Base-by-base conservation (phyloP, 2,888 invertebrate genomes). In the Anthoptus insignis region DNA sequence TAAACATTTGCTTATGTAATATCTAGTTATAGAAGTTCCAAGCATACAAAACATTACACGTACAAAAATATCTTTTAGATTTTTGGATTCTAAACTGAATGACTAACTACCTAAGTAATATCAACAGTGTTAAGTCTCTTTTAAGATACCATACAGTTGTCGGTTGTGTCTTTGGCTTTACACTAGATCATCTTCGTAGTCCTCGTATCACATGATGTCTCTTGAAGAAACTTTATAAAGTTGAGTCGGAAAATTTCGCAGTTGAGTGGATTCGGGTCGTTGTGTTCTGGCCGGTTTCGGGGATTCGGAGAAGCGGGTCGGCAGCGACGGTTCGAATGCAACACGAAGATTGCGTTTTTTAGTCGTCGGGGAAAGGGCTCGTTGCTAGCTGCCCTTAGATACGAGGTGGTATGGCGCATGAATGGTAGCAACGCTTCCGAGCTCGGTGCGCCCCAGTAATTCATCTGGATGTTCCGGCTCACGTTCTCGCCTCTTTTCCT, bases 401-500 rank as follows among this genome's bases (percentile, higher is more conserved):
- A 83, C 83, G 42, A 86, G 74, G 57, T 86, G 84, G 74, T 83
- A 87, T 6, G 91, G 90, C 34, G 90, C 86, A 74, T 89, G 87
- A 77, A 90, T 91, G 59, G 91, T 89, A 3, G 91, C 88, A 37
- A 92, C 89, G 66, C 79, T 86, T 22, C 87, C 86, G 27, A 87
- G 73, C 71, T 91, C 88, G 0, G 87, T 82, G 45, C 82, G 83
- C 1, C 81, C 81, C 11, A 89, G 74, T 61, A 88, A 74, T 68
- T 91, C 90, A 1, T 90, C 91, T 0, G 91, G 91, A 54, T 89
- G 89, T 0, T 91, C 90, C 57, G 83, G 87, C 54, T 84, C 86
- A 52, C 83, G 89, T 70, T 89, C 88, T 7, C 86, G 81, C 1
- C 89, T 81, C 71, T 96, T 95, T 81, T 96, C 97, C 84, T 97